Base-by-base conservation (phyloP, 1,140 invertebrate species). In the Calephelis virginiensis region DNA sequence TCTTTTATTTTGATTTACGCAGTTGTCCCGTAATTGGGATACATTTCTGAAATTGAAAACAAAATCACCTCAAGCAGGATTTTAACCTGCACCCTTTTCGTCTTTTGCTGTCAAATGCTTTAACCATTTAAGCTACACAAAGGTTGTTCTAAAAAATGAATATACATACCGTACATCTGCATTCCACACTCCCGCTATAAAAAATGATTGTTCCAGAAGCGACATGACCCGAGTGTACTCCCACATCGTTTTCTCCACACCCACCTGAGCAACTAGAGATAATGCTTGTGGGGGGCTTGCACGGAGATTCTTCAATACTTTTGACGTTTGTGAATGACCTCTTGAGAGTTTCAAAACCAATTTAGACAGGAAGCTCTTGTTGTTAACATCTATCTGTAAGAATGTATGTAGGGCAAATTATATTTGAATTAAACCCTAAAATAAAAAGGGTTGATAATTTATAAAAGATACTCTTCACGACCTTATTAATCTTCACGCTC, bases 221-320 rank as follows among this genome's bases (percentile, higher is more conserved):
- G 90, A 82, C 80, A 92, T 91, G 0, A 92, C 69, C 13, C 78
- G 75, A 0, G 89, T 92, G 61, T 91, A 92, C 37, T 92, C 91
- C 91, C 89, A 92, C 74, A 87, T 87, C 5, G 82, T 86, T 70
- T 92, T 92, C 69, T 86, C 83, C 0, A 83, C 72, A 0, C 87
- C 91, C 0, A 92, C 85, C 73, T 92, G 90, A 6, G 86, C 89
- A 0, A 90, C 80, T 10, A 92, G 64, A 0, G 88, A 89, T 28
- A 92, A 61, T 0, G 86, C 82, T 76, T 90, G 87, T 0, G 84
- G 80, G 0, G 90, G 84, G 74, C 84, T 88, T 4, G 80, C 80
- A 0, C 82, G 74, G 0, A 92, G 73, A 17, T 89, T 91, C 47
- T 85, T 85, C 9, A 92, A 64, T 0, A 91, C 89, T 76, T 89